phyloP scores from a whole-genome alignment of 2,888 invertebrate species.

The Oeneis ivallda region DNA sequence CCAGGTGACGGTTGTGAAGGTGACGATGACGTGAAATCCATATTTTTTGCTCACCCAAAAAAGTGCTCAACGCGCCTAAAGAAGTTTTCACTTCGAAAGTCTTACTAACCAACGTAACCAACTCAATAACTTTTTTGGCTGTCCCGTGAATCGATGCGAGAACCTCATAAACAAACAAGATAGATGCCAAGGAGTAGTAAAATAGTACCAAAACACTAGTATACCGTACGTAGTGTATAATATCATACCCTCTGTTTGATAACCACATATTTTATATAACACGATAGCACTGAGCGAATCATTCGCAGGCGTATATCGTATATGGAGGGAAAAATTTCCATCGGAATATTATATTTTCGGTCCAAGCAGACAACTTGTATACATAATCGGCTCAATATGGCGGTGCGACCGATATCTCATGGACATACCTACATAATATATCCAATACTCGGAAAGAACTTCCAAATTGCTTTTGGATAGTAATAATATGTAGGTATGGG shows the following conservation, averaged over 20 bases:
- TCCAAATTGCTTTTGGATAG: conserved; percentile 20
- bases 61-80: no score
- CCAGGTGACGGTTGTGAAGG: no score
- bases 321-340: not conserved
- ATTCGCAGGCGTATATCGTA: conserved; percentile 13
- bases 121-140: no score
- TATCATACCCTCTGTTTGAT: not conserved
- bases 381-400: conserved; percentile 39
- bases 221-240: no score
- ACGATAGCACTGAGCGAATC: not conserved
- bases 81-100: no score
- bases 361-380: conserved; percentile 28
- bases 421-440: conserved; percentile 17
- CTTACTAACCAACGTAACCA: no score
- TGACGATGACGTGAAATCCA: no score
- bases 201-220: no score
- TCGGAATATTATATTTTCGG: conserved; percentile 13
- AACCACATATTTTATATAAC: not conserved
- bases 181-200: no score
- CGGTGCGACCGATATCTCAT: conserved; percentile 17
- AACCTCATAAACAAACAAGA: no score
- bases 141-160: no score
- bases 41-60: no score
- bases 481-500: not conserved
- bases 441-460: conserved; percentile 20